These are phyloP conservation scores for Olivierus martensii DNA, from an alignment of 1,140 invertebrate species.

Conservation along the genomic window DNA sequence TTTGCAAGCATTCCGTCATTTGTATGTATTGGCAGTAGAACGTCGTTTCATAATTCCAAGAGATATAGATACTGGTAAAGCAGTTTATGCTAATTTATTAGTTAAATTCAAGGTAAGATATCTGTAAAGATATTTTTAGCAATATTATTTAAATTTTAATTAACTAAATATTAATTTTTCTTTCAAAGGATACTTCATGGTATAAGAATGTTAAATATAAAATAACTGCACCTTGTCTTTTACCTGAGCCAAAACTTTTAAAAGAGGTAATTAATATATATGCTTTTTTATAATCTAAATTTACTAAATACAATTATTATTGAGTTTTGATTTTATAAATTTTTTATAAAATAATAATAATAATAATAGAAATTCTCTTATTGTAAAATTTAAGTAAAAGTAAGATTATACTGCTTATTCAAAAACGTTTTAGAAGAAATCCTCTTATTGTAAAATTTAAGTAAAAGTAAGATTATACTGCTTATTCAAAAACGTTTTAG, in stretches of 20 bases:
- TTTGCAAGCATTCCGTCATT: slow-evolving; percentile 84
- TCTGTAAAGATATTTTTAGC: slow-evolving; percentile 4
- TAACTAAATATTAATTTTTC: not conserved
- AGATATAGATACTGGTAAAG: slow-evolving; percentile 60
- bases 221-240: slow-evolving; percentile 62
- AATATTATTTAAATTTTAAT: slow-evolving; percentile 4
- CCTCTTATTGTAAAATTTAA: no score
- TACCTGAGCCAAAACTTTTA: slow-evolving; percentile 65
- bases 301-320: no score
- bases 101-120: slow-evolving; percentile 34
- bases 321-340: no score
- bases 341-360: no score
- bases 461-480: no score
- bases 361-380: no score
- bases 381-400: no score
- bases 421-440: no score
- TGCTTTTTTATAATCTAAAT: no score
- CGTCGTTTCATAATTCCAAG: slow-evolving; percentile 70
- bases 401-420: no score
- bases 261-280: slow-evolving; percentile 40
- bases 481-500: not conserved
- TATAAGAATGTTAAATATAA: slow-evolving; percentile 40
- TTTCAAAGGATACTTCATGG: slow-evolving; percentile 32
- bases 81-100: slow-evolving; percentile 65
- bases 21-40: slow-evolving; percentile 87